Base-by-base conservation (phyloP, 2,113 vertebrate genomes). In the Actenoides lindsayi region DNA sequence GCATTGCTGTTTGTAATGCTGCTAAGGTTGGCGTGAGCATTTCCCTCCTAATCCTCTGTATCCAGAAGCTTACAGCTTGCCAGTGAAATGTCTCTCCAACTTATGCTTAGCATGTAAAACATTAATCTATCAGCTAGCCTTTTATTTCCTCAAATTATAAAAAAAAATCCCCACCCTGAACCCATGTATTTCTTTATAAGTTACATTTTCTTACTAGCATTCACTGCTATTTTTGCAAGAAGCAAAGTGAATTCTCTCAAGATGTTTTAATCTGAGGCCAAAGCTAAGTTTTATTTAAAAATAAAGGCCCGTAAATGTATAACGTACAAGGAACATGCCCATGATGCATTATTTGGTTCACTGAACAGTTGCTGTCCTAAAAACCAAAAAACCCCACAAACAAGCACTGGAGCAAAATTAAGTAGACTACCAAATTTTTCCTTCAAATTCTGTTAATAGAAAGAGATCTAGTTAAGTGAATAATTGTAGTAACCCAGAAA, bases 31-130 rank as follows among this genome's bases (percentile, higher is more conserved):
- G 56, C 11, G 16, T 21, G 96, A 97, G 94, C 53, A 64, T 84
- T 89, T 95, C 94, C 76, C 94, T 24, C 71, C 17, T 93, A 96
- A 95, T 95, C 90, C 87, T 64, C 87, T 93, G 75, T 60, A 94
- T 76, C 90, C 92, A 78, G 69, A 30, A 87, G 93, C 96, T 95
- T 91, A 90, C 1, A 54, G 79, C 85, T 92, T 89, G 67, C 74
- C 92, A 80, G 56, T 33, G 60, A 94, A 96, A 94, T 4, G 41
- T 39, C 85, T 93, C 71, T 94, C 84, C 87, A 94, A 89, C 68
- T 93, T 46, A 44, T 46, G 65, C 60, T 51, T 74, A 53, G 75
- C 12, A 3, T 68, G 51, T 50, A 84, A 85, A 68, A 74, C 86
- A 30, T 89, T 87, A 87, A 90, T 93, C 87, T 92, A 87, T 71